Evolutionary conservation across 2,888 invertebrate species (phyloP), one percentile per base, ranked within the genome.

Genomic region (Tridacna gigas): DNA sequence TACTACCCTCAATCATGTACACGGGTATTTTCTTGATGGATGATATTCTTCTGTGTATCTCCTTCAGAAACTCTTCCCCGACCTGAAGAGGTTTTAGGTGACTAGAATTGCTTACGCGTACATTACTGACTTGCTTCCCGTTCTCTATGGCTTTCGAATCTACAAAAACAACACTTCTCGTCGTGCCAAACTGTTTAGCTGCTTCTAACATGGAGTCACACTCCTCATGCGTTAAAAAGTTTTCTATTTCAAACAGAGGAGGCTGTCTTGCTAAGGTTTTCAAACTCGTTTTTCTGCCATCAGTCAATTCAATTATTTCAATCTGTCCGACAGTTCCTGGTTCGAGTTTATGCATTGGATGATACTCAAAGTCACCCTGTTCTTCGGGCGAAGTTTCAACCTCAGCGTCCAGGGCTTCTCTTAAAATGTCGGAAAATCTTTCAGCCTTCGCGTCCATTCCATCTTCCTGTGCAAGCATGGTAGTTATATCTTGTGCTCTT

Each of bases 1-100:
- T 85, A 67, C 89, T 89, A 51, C 84, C 77, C 26, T 82, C 74
- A 13, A 90, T 75, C 9, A 90, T 56, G 45, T 83, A 79, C 45
- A 80, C 51, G 26, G 88, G 90, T 25, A 90, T 75, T 0, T 76
- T 74, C 0, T 83, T 77, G 56, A 90, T 56, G 61, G 56, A 60
- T 7, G 82, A 22, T 0, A 87, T 84, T 63, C 83, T 87, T 51
- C 47, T 69, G 12, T 79, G 77, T 47, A 84, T 25, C 15, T 15
- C 51, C 60, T 60, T 66, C 20, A 82, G 22, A 61, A 84, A 77
- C 1, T 73, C 69, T 11, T 66, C 60, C 37, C 61, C 84, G 28
- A 77, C 48, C 25, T 79, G 74, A 26, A 56, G 51, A n/a, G 25
- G 25, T 28, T 15, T 47, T 51, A 84, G 22, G 45, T 7, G 12